Evolutionary conservation across 2,888 invertebrate species (phyloP), one percentile per base, ranked within the genome.

Genomic region (Eupelmus urozonus): DNA sequence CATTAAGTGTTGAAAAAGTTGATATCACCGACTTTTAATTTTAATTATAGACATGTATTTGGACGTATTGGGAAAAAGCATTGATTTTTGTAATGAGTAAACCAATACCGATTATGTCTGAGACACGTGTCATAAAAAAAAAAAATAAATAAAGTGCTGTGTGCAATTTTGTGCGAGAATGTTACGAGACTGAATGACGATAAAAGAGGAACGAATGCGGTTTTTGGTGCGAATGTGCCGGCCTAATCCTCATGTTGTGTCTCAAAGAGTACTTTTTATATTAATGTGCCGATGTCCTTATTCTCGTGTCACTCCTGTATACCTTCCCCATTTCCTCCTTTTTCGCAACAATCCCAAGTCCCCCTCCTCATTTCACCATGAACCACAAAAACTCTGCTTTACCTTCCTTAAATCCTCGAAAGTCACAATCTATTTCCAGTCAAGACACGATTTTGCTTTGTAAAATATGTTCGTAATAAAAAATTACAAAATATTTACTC

Each of bases 401-500:
- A 29, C 53, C 51, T 59, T 29, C 34, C 66, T n/a, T 18, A 66
- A 45, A 55, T 71, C 29, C 70, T 71, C 45, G 13, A n/a, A 62
- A 66, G 13, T 71, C 72, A 75, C 77, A 7, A 57, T 79, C 62
- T 71, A 34, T 77, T 78, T 74, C 57, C 71, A 67, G 70, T 76
- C n/a, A 75, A 74, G 77, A 84, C 86, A 86, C 86, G 82, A 85
- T 84, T 88, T 88, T 88, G 88, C 88, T 88, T 89, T 89, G 87
- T 88, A 89, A 88, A 87, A 88, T 86, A 87, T 88, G 87, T 89
- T 89, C 87, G 85, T 88, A 89, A 88, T 88, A 88, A 89, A 86
- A 82, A 79, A 79, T 71, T 79, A 72, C 65, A 81, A 81, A 82
- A 82, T 83, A 85, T 83, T 82, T 82, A 83, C 81, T 84, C 82